phyloP scores from a whole-genome alignment of 30 jellyfish, hydroid and myxozoan genomes.

The Sanderia malayensis region DNA sequence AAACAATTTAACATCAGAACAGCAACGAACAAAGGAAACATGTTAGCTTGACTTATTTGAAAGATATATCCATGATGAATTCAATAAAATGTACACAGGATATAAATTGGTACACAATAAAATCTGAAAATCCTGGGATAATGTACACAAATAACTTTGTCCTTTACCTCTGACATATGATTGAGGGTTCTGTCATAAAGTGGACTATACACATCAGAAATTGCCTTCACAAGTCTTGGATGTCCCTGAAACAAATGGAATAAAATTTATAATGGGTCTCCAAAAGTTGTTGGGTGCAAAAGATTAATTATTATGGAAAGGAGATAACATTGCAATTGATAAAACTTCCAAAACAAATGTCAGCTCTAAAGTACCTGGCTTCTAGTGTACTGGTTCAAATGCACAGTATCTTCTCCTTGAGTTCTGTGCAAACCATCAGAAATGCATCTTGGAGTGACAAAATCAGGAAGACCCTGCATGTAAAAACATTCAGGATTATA shows the following conservation, averaged over 20 bases:
- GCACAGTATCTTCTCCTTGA: constrained; percentile 73
- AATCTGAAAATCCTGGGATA: too few species aligned
- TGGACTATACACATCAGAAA: constrained; percentile 81
- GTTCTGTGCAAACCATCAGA: constrained; percentile 64
- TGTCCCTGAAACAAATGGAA: constrained; percentile 71
- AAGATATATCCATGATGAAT: too few species aligned
- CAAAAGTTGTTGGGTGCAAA: neutral
- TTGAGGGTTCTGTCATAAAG: constrained; percentile 57
- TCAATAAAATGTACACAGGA: too few species aligned
- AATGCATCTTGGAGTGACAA: constrained; percentile 63
- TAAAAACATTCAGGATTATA: neutral
- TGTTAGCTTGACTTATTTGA: too few species aligned
- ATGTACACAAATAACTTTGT: too few species aligned
- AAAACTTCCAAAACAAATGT: neutral
- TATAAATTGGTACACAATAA: too few species aligned
- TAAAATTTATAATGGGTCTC: neutral
- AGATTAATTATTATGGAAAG: neutral
- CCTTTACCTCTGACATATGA: constrained; percentile 88
- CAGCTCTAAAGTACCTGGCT: constrained; percentile 57
- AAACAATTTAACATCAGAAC: too few species aligned
- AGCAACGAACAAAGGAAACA: too few species aligned
- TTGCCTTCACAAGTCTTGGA: constrained; percentile 77
- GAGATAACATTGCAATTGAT: neutral
- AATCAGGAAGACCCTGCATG: constrained; percentile 85
- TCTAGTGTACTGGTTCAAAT: constrained; percentile 77